Percentiles rank a stretch among this genome's conserved stretches.
phyloP scores from a whole-genome alignment of 2,888 invertebrate species.

The Conops quadrifasciatus region DNA sequence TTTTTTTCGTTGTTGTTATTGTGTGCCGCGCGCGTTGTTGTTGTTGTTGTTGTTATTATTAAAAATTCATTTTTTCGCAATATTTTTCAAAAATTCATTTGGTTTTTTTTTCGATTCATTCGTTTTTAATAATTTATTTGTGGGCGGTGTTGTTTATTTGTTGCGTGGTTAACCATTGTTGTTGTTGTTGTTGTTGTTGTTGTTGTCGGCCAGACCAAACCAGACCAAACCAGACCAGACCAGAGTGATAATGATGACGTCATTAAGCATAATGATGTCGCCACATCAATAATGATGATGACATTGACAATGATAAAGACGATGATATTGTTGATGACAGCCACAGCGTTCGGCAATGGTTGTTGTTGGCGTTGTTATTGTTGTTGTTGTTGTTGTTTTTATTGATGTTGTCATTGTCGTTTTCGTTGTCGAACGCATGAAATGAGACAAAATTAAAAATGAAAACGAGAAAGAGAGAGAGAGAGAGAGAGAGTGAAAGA shows the following conservation, averaged over 20 bases:
- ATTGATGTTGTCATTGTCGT: conserved; percentile 7
- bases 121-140: conserved; percentile 6
- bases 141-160: neutral
- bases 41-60: conserved; percentile 31
- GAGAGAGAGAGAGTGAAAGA: too few relatives aligned
- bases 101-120: neutral
- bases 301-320: too few relatives aligned
- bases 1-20: conserved; percentile 28
- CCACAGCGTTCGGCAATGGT: conserved; percentile 12
- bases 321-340: too few relatives aligned
- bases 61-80: conserved; percentile 11
- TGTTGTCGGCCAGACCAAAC: too few relatives aligned
- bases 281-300: neutral
- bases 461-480: too few relatives aligned
- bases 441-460: too few relatives aligned
- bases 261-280: neutral
- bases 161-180: neutral
- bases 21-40: neutral
- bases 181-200: neutral
- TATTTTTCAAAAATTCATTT: conserved; percentile 7
- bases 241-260: neutral
- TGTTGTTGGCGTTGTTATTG: conserved; percentile 38
- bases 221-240: too few relatives aligned
- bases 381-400: conserved; percentile 9
- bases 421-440: neutral